phyloP scores from a whole-genome alignment of 2,113 vertebrate species.

The Chionis minor region DNA sequence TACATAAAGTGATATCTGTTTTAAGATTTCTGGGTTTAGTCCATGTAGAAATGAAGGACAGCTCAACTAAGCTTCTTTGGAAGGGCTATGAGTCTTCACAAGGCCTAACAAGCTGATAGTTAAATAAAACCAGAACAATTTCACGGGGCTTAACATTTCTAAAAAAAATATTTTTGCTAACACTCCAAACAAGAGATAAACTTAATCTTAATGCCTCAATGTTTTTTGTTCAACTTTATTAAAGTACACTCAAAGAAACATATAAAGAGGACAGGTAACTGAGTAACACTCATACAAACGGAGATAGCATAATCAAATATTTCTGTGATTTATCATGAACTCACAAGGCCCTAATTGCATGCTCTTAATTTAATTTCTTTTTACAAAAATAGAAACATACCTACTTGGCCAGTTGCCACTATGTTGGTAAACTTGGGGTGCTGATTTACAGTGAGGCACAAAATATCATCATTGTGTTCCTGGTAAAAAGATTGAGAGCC shows the following conservation, averaged over 20 bases:
- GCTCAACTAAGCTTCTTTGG: background rate
- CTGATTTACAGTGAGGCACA: conserved; percentile 99
- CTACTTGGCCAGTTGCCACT: conserved; percentile 99
- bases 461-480: conserved; percentile 98
- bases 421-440: conserved; percentile 98
- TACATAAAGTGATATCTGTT: background rate
- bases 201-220: background rate
- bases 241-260: background rate
- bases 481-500: conserved; percentile 97
- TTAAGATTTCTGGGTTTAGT: background rate
- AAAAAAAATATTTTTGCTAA: conserved; percentile 4
- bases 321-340: conserved; percentile 43
- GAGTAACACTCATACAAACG: conserved; percentile 65
- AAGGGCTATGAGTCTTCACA: background rate
- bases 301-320: conserved; percentile 42
- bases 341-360: conserved; percentile 45
- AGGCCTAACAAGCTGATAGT: background rate
- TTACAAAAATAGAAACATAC: conserved; percentile 90
- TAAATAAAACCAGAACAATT: background rate
- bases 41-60: background rate
- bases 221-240: background rate
- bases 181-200: background rate
- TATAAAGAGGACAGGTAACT: conserved; percentile 65
- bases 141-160: conserved; percentile 37
- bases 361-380: conserved; percentile 53